Evolutionary conservation across 2,113 vertebrate genomes (phyloP).

Genomic region (Plotosus lineatus): DNA sequence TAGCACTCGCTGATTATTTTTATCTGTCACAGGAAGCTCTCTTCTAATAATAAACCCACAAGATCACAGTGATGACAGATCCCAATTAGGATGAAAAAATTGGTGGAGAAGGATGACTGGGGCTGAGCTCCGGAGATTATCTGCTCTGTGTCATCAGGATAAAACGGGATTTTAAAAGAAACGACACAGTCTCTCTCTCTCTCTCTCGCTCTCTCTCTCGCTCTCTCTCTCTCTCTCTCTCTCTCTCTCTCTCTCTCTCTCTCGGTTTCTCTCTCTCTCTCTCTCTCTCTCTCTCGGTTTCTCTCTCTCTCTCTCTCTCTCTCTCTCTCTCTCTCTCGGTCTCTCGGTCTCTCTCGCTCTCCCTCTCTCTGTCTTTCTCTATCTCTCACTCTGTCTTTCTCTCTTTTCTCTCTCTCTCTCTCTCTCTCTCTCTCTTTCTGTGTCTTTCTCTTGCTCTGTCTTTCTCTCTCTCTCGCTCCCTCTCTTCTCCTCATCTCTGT

Average conservation of each 20-base stretch:
- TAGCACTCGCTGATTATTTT: constrained; percentile 46
- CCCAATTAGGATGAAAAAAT: constrained; percentile 40
- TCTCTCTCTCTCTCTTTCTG: background rate
- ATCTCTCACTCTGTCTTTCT: background rate
- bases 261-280: background rate
- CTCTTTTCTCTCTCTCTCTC: background rate
- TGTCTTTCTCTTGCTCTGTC: too few species aligned
- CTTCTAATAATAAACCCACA: constrained; percentile 53
- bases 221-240: background rate
- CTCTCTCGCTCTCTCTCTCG: background rate
- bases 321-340: background rate
- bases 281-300: background rate
- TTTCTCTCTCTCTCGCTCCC: background rate
- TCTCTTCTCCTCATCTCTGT: too few species aligned
- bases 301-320: background rate
- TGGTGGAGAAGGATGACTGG: constrained; percentile 13
- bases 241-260: background rate
- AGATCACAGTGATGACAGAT: constrained; percentile 50
- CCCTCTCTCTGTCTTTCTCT: background rate
- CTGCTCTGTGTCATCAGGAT: background rate
- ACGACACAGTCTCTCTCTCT: background rate
- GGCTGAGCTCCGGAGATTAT: constrained; percentile 18
- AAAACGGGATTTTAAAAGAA: background rate
- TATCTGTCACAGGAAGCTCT: constrained; percentile 51
- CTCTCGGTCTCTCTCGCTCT: background rate